Base-by-base conservation (phyloP, 2,797 vertebrate species). In the Spondyliosoma cantharus region DNA sequence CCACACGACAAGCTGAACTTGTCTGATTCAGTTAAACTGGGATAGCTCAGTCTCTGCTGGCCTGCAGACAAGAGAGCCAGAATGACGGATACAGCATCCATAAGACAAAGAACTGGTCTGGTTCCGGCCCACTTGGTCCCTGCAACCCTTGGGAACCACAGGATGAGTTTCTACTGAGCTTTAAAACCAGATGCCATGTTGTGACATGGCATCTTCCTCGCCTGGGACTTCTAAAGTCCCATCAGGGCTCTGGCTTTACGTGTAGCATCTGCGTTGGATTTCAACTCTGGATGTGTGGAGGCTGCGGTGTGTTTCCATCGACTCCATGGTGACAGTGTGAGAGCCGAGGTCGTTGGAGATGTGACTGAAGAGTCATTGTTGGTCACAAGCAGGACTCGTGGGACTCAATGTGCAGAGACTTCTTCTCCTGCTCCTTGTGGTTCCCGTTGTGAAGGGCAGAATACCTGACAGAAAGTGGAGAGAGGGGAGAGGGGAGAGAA, bases 371-470 rank as follows among this genome's bases (percentile, higher is more conserved):
- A 80, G 77, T 75, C 61, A 20, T 50, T n/a, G 60, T 60, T 42
- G 58, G 89, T 96, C 96, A 98, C 94, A 98, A 97, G 89, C 96
- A 97, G 75, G 97, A 98, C 92, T 98, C 97, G 17, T 95, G 95
- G 76, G 96, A 98, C 87, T 97, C 96, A 49, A 93, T 91, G 83
- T 96, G 96, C 83, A 96, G 95, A 76, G 94, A 93, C 89, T 95
- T 94, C 83, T 96, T 97, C 91, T 97, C 96, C 5, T 95, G 95
- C 78, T 96, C 96, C 78, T 91, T 89, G 83, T 96, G 96, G 91
- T 93, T 96, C 76, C 96, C 95, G 0, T 97, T 97, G 88, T 94
- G 95, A 77, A 99, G 94, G 87, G 97, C 96, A 59, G 94, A 95
- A 90, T 98, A 99, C 93, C 97, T 99, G 87, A 56, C 72, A 70